Conservation (phyloP, 1,140 invertebrate species). For the Brachionus calyciflorus region DNA sequence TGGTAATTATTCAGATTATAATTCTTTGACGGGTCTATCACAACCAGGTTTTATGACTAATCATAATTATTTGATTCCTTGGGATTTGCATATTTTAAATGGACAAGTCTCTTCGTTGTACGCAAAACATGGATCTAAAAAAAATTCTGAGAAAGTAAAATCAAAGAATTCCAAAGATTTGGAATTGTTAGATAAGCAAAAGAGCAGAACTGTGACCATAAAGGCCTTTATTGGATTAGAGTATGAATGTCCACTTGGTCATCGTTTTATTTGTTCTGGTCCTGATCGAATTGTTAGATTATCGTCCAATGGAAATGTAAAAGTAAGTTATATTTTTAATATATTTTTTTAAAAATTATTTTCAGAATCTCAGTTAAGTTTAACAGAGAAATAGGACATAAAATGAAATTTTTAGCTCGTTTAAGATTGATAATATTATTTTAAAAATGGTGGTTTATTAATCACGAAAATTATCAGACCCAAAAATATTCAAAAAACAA, state of each 20-base stretch:
- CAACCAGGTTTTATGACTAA: conserved; percentile 77
- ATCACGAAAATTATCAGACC: no score
- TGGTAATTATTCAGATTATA: conserved; percentile 75
- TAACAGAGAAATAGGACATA: no score
- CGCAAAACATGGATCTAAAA: neutral
- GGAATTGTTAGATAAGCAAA: neutral
- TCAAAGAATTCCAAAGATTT: conserved; percentile 58
- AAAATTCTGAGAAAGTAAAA: conserved; percentile 59
- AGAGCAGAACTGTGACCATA: conserved; percentile 63
- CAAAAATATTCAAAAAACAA: no score
- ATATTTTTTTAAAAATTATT: neutral
- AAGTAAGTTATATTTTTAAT: conserved; percentile 56
- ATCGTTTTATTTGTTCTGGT: conserved; percentile 86
- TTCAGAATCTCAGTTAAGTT: no score
- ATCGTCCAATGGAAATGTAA: conserved; percentile 71
- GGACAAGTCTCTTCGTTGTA: neutral
- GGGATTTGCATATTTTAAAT: conserved; percentile 70
- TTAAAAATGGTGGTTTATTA: no score
- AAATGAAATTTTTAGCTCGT: no score
- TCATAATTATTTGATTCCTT: conserved; percentile 86
- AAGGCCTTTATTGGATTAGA: conserved; percentile 94
- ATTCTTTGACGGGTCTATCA: conserved; percentile 77
- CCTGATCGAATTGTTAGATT: conserved; percentile 81
- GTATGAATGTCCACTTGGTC: conserved; percentile 91
- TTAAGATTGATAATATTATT: no score